Evolutionary conservation across 2,797 vertebrate species (phyloP), one percentile per base, ranked within the genome.

Genomic region (Anguilla megastoma): DNA sequence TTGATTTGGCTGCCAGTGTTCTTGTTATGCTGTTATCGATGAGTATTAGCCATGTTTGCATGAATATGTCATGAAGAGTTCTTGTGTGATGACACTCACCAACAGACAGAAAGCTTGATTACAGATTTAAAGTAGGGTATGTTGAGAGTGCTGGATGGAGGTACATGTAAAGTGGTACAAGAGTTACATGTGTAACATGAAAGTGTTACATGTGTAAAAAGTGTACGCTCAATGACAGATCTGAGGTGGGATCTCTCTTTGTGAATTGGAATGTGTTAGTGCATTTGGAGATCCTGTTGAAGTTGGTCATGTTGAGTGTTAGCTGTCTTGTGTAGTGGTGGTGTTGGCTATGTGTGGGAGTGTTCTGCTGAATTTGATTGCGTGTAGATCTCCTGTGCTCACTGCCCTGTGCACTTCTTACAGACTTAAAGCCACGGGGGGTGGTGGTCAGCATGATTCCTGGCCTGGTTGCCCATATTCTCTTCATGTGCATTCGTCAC

Each of bases 391-490:
- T 66, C n/a, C 7, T 7, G 41, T 50, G 69, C 33, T 88, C 52
- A 79, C 58, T 50, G 41, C 66, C 74, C 85, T 74, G 33, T 74
- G 41, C 60, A 10, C 60, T 83, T 33, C 27, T 12, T 87, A 12
- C 94, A 99, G 99, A 98, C 87, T 91, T 99, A 91, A 99, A 97
- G 90, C 98, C 98, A 14, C 97, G 96, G 12, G 98, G 98, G 0
- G 98, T 99, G 92, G 98, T 96, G 71, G 98, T 99, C n/a, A 98
- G 96, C 89, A 97, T 98, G 97, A 97, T 99, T 33, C 98, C 98
- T 0, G 96, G 95, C 66, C 95, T 99, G 87, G 97, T 97, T 0
- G 97, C 99, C 36, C 96, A 97, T 94, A 95, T 99, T 93, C 96
- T 99, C 0, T 98, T 99, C 94, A 99, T 99, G 99, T 99, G 98